Conservation (phyloP, 2,797 vertebrate species). For the Acanthurus tractus region DNA sequence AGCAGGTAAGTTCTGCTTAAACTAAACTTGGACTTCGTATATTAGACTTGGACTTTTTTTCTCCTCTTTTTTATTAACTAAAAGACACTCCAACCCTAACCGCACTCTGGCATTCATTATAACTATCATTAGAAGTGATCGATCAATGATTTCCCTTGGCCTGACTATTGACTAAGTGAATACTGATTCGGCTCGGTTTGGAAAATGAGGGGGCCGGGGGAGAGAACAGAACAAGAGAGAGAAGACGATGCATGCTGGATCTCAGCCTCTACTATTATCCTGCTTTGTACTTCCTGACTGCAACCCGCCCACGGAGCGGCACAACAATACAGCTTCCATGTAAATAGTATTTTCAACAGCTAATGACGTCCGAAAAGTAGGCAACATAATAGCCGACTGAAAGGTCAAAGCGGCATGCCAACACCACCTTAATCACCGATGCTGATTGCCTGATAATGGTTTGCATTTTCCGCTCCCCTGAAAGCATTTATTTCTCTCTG, state of each 20-base stretch:
- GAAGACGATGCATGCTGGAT: conserved; percentile 58
- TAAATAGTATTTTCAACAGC: conserved; percentile 68
- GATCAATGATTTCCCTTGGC: conserved; percentile 52
- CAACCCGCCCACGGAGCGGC: conserved; percentile 75
- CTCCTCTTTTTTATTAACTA: neutral
- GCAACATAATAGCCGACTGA: conserved; percentile 48
- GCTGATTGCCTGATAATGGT: conserved; percentile 60
- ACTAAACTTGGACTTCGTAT: conserved; percentile 31
- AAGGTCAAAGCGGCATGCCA: conserved; percentile 70
- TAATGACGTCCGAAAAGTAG: conserved; percentile 71
- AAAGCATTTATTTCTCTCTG: conserved; percentile 47
- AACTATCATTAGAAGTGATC: conserved; percentile 58
- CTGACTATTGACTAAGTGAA: conserved; percentile 68
- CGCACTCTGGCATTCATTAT: conserved; percentile 28
- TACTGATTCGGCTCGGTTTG: conserved; percentile 50
- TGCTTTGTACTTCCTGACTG: conserved; percentile 77
- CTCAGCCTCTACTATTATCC: conserved; percentile 75
- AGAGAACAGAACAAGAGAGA: conserved; percentile 26
- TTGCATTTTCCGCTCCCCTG: conserved; percentile 45
- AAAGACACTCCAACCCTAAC: neutral
- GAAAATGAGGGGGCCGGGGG: conserved; percentile 37
- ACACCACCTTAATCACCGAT: conserved; percentile 62
- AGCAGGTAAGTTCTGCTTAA: conserved; percentile 13
- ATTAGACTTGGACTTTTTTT: conserved; percentile 4
- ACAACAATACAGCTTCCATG: conserved; percentile 71